Conservation (phyloP, 1,140 invertebrate species). For the Leptopilina clavipes region DNA sequence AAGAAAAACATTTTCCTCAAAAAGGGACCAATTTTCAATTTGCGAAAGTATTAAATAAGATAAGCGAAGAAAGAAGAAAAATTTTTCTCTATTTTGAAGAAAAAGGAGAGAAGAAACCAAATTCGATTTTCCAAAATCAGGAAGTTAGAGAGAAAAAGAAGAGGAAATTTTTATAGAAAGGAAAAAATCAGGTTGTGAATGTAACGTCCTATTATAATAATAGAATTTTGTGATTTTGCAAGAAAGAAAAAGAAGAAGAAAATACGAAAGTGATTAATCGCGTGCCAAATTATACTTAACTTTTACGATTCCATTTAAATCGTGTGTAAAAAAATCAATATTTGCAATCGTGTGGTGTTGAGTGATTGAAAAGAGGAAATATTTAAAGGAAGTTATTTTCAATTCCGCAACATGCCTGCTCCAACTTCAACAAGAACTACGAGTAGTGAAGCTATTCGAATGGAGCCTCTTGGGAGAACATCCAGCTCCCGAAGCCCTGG, state of each 20-base stretch:
- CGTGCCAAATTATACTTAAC: constrained; percentile 8
- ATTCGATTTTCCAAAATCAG: not conserved
- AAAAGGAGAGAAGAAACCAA: not conserved
- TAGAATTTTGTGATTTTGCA: not conserved
- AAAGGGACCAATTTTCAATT: constrained; percentile 28
- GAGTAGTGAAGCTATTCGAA: constrained; percentile 71
- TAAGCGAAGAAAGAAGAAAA: no score
- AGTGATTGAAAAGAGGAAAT: not conserved
- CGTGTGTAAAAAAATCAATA: no score
- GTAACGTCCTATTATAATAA: not conserved
- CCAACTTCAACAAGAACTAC: constrained; percentile 62
- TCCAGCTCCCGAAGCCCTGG: constrained; percentile 66
- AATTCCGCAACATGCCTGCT: constrained; percentile 61
- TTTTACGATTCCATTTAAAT: no score
- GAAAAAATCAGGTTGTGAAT: constrained; percentile 2
- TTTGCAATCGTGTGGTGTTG: no score
- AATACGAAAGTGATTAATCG: constrained; percentile 2
- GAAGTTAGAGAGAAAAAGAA: not conserved
- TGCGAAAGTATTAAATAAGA: not conserved
- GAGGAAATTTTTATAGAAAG: not conserved
- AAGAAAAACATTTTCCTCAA: no score
- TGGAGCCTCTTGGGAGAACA: constrained; percentile 70
- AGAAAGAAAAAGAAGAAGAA: not conserved
- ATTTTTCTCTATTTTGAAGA: no score
- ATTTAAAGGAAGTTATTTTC: constrained; percentile 16